phyloP scores from a whole-genome alignment of 2,888 invertebrate species.

The Ommatoiulus sabulosus region DNA sequence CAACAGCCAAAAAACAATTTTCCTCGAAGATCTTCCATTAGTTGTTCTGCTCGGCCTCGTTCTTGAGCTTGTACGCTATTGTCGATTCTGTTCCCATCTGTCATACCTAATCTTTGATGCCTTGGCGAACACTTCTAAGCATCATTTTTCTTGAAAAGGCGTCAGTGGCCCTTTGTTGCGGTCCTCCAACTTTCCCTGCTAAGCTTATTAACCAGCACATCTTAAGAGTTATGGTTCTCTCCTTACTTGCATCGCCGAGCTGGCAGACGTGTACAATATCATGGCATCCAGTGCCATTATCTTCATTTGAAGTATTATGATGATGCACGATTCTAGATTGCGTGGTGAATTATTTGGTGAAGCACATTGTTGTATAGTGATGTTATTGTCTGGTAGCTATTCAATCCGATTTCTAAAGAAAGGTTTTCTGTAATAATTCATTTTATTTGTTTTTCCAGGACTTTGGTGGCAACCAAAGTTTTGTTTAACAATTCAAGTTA shows the following conservation, averaged over 20 bases:
- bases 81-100: neutral
- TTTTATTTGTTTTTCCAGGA: neutral
- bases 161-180: neutral
- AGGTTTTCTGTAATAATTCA: neutral
- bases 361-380: neutral
- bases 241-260: neutral
- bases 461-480: too few species aligned
- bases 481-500: too few species aligned
- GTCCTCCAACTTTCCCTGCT: neutral
- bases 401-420: neutral
- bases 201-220: neutral
- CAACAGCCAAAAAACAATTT: neutral
- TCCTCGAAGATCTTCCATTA: neutral
- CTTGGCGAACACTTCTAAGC: neutral
- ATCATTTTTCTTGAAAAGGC: slow-evolving; percentile 19
- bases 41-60: neutral
- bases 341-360: neutral
- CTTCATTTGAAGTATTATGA: neutral
- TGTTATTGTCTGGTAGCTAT: neutral
- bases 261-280: neutral
- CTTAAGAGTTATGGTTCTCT: neutral
- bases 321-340: neutral
- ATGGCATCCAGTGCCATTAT: neutral
- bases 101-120: slow-evolving; percentile 15
- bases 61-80: neutral